Evolutionary conservation across 1,140 invertebrate species (phyloP), one percentile per base, ranked within the genome.

Genomic region (Eurytemora carolleeae): DNA sequence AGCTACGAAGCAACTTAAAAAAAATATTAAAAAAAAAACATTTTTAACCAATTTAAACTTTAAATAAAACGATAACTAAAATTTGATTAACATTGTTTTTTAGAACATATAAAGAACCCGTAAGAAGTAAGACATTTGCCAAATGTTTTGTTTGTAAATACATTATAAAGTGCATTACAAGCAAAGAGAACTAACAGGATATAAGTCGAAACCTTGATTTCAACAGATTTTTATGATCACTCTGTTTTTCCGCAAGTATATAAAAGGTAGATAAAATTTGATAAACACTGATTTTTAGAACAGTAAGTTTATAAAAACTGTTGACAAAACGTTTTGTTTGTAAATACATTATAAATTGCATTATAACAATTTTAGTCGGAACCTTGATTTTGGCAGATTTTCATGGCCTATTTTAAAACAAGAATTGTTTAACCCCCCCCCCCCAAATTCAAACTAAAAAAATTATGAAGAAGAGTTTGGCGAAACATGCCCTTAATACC

Each of bases 401-500:
- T 44, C 31, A 12, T 44, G 31, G 7, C 7, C 7, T 12, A n/a
- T 44, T 12, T 44, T 12, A 44, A 7, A 44, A 44, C n/a, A 44
- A 12, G 7, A n/a, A 12, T 44, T n/a, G 7, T 12, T 7, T n/a
- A 12, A 44, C n/a, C 31, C 7, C n/a, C 31, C 7, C 7, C 7
- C 7, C n/a, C 31, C n/a, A 12, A 44, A 44, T 7, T n/a, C n/a
- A 44, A 7, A 44, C 31, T 12, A 7, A 44, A 12, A 44, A 7
- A 44, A n/a, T 12, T n/a, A 44, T 12, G 88, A 7, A 44, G 7
- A 7, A 44, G 7, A 44, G 7, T 44, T 12, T 44, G 7, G 7
- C n/a, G 7, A 44, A 12, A 44, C 7, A 44, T 12, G 7, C 7
- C 7, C n/a, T 44, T 44, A 7, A 7, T 80, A 80, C 0, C 85